Evolutionary conservation across 2,797 vertebrate species (phyloP), one percentile per base, ranked within the genome.

Genomic region (Vespertilio murinus): DNA sequence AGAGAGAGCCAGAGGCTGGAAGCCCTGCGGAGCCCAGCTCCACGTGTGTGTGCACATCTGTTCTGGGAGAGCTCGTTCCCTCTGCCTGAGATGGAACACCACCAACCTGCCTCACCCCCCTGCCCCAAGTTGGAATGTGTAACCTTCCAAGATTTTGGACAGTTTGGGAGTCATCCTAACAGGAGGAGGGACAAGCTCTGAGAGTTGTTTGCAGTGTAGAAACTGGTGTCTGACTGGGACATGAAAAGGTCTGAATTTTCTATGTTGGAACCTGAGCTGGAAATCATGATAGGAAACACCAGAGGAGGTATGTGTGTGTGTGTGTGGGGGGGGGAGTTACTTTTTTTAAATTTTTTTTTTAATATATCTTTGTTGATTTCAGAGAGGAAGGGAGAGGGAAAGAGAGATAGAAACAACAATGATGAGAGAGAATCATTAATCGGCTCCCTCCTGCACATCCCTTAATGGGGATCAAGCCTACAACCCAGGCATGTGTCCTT

Each of bases 231-330:
- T 69, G 42, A 69, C 25, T 77, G 49, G 64, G 4, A 28, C 38
- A 65, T 13, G 69, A 64, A 71, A 88, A 71, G 45, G n/a, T 83
- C n/a, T 88, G 64, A 78, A 61, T 83, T 94, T 77, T 61, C 71
- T 59, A 11, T 25, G 45, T 78, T 35, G 71, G 90, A 71, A 22
- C 13, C 70, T 73, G 42, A 28, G n/a, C 28, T 73, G 45, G 47
- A 45, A 56, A 92, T 88, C 10, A 42, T 69, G 23, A 70, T 56
- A 35, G 47, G 38, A 78, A 92, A 88, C 65, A 78, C 16, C 14
- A 42, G 71, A 56, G 38, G 45, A 28, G 23, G 14, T 13, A 2
- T 45, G 28, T 30, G 28, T 45, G 56, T n/a, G 33, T 10, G 65
- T 4, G 65, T 33, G 18, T 8, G 65, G 33, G 65, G n/a, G 23